Evolutionary conservation across 1,140 invertebrate genomes (phyloP).

Genomic region (Leptoteleia sp.): DNA sequence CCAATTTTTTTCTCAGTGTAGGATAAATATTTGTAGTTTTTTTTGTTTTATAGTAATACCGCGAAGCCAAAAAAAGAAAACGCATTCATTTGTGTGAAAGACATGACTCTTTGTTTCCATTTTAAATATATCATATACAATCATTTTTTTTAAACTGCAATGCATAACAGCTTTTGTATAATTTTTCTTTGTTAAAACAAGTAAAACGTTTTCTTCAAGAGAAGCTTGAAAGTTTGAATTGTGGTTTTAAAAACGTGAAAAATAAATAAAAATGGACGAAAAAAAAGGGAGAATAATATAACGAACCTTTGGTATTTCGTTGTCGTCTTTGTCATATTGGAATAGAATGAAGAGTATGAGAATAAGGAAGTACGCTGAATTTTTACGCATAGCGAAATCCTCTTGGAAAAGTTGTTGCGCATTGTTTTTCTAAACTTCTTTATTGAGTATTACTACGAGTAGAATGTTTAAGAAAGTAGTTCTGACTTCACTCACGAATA

Average conservation of each 20-base stretch:
- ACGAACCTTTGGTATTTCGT: conserved; percentile 63
- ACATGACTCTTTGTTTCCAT: conserved; percentile 16
- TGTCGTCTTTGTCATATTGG: conserved; percentile 64
- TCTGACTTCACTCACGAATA: conserved; percentile 36
- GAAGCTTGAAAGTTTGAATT: conserved; percentile 62
- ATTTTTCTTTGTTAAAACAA: conserved; percentile 63
- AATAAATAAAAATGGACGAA: conserved; percentile 10
- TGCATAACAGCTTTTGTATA: conserved; percentile 57
- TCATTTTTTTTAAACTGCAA: conserved; percentile 39
- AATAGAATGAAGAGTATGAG: conserved; percentile 59
- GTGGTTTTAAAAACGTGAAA: conserved; percentile 36
- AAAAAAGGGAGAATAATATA: conserved; percentile 49
- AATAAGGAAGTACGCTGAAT: conserved; percentile 60
- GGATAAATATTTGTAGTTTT: too few species aligned
- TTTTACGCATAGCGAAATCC: conserved; percentile 63
- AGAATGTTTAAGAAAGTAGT: conserved; percentile 65
- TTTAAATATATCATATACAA: conserved; percentile 43
- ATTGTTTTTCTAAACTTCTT: conserved; percentile 65
- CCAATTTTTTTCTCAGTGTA: too few species aligned
- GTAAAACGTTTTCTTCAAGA: conserved; percentile 53
- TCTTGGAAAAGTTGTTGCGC: conserved; percentile 63
- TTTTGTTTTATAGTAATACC: conserved; percentile 7
- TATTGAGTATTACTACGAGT: conserved; percentile 64
- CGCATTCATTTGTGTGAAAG: too few species aligned
- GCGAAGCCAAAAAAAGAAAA: conserved; percentile 8